Conservation (phyloP, 2,888 invertebrate genomes). For the Drosophila birchii region DNA sequence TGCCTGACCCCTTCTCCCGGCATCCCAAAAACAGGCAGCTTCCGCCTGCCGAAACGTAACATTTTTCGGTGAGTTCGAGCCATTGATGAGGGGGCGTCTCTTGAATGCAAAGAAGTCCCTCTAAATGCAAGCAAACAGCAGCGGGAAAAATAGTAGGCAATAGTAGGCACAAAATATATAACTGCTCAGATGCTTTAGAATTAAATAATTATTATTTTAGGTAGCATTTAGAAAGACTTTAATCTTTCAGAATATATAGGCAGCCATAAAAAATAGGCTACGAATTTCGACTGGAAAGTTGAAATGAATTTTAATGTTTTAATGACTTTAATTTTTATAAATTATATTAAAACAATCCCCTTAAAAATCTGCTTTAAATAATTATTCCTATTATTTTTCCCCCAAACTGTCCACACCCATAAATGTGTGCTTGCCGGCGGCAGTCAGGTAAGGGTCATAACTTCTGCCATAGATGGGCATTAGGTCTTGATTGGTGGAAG, state of each 20-base stretch:
- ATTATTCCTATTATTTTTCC: not conserved
- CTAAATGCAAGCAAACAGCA: not conserved
- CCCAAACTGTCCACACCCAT: not conserved
- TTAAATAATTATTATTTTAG: not conserved
- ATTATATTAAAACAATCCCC: not conserved
- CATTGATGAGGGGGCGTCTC: slow-evolving; percentile 46
- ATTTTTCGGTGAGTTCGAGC: slow-evolving; percentile 40
- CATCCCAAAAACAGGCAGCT: slow-evolving; percentile 16
- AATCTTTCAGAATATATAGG: too few relatives aligned
- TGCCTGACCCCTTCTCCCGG: slow-evolving; percentile 7
- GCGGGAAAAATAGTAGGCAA: not conserved
- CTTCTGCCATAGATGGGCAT: slow-evolving; percentile 67
- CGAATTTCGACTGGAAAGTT: not conserved
- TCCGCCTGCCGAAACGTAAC: slow-evolving; percentile 40
- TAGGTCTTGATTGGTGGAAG: slow-evolving; percentile 55
- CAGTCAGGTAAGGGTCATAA: slow-evolving; percentile 66
- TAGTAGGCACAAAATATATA: too few relatives aligned
- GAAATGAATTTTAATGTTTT: not conserved
- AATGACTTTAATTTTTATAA: not conserved
- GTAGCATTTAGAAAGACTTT: not conserved
- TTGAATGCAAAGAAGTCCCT: slow-evolving; percentile 22
- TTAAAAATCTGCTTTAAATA: not conserved
- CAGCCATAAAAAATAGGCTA: not conserved
- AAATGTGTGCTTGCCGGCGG: slow-evolving; percentile 16
- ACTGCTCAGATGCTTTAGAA: not conserved